Evolutionary conservation across 2,888 invertebrate species (phyloP), one percentile per base, ranked within the genome.

Genomic region (Sinhomidia bicolor): DNA sequence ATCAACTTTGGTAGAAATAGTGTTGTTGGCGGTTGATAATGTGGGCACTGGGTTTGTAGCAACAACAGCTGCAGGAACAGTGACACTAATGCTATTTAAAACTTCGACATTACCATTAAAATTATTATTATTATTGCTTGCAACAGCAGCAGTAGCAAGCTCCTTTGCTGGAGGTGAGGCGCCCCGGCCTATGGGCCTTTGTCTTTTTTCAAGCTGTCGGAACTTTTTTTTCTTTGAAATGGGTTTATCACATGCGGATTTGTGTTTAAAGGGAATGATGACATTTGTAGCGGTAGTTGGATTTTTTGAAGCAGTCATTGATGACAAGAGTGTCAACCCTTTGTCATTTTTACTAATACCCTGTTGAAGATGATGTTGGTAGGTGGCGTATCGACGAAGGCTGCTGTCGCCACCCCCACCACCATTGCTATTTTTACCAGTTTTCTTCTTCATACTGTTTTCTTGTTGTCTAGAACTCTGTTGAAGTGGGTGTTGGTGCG

Each of bases 111-210:
- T 62, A 71, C 20, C 10, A 78, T 47, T 62, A 10, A 71, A 14
- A 44, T 71, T 78, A 78, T 57, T 57, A 20, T 23, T 78, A 44
- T 71, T 78, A 78, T 57, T 57, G 36, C 41, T 78, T 47, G 74
- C 29, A 41, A 3, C 47, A 57, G 2, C n/a, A 26, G 74, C 29
- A 41, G 14, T 12, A 57, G 2, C n/a, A 26, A 78, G 54, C 12
- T 88, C 88, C 81, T 89, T 81, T 76, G 84, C 62, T 81, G 89
- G 85, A 54, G 89, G 89, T 65, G 89, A 89, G 89, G 89, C 85
- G 85, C 89, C 90, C 78, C 89, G 88, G 14, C 90, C 90, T 14
- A 90, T 78, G 17, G 91, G 91, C 41, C 89, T 89, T 80, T 90
- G 90, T 89, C 90, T 84, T 44, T 87, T 89, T 32, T 89, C 89